Base-by-base conservation (phyloP, 2,888 invertebrate genomes). In the Lacanobia wlatinum region DNA sequence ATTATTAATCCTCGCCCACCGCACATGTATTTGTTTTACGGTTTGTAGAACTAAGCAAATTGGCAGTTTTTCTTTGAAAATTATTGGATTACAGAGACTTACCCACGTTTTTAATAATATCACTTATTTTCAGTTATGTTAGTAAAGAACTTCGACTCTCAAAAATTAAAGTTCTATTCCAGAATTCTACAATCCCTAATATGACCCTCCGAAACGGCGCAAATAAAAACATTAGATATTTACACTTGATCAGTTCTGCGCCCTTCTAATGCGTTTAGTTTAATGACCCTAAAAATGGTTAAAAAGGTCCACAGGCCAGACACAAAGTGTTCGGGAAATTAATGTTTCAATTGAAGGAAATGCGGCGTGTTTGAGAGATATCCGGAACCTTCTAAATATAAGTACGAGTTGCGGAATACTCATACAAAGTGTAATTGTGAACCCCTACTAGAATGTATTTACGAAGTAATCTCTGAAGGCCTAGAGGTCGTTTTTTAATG, bases 221-320 rank as follows among this genome's bases (percentile, higher is more conserved):
- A 91, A 94, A 94, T 94, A 93, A 94, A 95, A 94, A 94, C 96
- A 95, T 95, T 93, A 93, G 90, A 91, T 89, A 89, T 91, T 93
- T 91, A 91, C 95, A 94, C 92, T 95, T 93, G 95, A 96, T 95
- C 93, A 91, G 93, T 87, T 90, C 61, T 87, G 88, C 92, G 92
- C 94, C 94, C 95, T 93, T 92, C 70, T 93, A 93, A 93, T 92
- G 92, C 90, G 89, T 91, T 94, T 92, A 94, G 95, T 94, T 94
- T 91, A 95, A 96, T 95, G 94, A 90, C 88, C 94, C 92, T 86
- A 89, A 90, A 90, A 90, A 92, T 90, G 91, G 91, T 90, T 92
- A 93, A 89, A 90, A 90, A 90, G 90, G 87, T 87, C 91, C 89
- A 82, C 40, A 62, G 71, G 69, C 68, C 68, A 75, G 60, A 70